A percentile compares a stretch with the other conserved stretches of the same genome.
Conservation (phyloP, 1,140 invertebrate genomes). For the Drosophila ironensis region DNA sequence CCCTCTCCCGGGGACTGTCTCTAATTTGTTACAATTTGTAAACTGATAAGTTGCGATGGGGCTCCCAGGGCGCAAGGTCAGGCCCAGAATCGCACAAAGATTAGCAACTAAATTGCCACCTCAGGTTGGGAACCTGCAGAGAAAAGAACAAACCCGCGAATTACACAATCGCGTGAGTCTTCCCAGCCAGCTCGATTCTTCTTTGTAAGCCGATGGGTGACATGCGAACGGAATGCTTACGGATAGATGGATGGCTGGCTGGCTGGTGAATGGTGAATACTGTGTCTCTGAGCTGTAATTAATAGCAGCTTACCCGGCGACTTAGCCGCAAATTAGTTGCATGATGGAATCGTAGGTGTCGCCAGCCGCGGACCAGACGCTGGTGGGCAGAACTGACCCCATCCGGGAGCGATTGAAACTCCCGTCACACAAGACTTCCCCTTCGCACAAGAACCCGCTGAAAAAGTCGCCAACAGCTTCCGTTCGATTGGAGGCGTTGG, state of each 20-base stretch:
- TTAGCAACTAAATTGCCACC: constrained; percentile 31
- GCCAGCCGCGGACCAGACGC: constrained; percentile 24
- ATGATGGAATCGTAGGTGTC: constrained; percentile 63
- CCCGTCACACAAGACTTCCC: constrained; percentile 7
- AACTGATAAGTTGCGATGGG: neutral
- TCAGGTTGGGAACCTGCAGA: constrained; percentile 12
- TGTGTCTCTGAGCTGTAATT: constrained; percentile 58
- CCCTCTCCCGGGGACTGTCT: neutral
- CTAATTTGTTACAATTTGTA: constrained; percentile 41
- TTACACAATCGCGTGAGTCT: constrained; percentile 44
- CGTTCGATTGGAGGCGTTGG: constrained; percentile 60
- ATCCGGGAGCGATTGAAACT: constrained; percentile 25
- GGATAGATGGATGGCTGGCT: constrained; percentile 17
- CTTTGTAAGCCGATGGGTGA: constrained; percentile 35
- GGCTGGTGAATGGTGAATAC: constrained; percentile 18
- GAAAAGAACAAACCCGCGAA: constrained; percentile 8
- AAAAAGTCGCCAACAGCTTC: constrained; percentile 36
- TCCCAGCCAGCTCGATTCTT: constrained; percentile 43
- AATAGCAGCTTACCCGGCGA: constrained; percentile 68
- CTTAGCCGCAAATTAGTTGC: constrained; percentile 57
- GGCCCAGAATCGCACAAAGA: constrained; percentile 7
- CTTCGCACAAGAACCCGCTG: neutral
- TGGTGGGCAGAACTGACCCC: constrained; percentile 29
- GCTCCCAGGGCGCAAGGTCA: constrained; percentile 36
- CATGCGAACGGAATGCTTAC: constrained; percentile 58